Conservation (phyloP, 2,888 invertebrate species). For the Sphinx pinastri region DNA sequence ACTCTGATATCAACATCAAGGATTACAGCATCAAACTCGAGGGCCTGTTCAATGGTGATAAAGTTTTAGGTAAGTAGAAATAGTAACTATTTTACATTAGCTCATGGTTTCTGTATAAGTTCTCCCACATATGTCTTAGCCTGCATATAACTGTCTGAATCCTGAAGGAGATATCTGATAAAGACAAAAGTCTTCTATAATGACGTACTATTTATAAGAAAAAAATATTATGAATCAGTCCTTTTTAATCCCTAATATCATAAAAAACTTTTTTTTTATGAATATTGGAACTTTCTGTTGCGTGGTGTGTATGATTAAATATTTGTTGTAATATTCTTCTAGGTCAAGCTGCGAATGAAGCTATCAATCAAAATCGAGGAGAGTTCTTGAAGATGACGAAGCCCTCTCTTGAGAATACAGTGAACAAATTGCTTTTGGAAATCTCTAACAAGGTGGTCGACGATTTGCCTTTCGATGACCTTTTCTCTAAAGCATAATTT, state of each 20-base stretch:
- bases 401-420: slow-evolving; percentile 83
- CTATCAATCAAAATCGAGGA: slow-evolving; percentile 85
- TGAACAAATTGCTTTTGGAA: slow-evolving; percentile 76
- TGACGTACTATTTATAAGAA: too few species aligned
- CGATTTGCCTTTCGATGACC: slow-evolving; percentile 78
- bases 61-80: slow-evolving; percentile 74
- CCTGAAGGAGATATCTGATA: too few species aligned
- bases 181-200: too few species aligned
- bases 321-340: slow-evolving; percentile 31
- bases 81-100: not conserved
- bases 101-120: too few species aligned
- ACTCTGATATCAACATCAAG: slow-evolving; percentile 80
- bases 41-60: slow-evolving; percentile 85
- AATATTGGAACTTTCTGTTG: too few species aligned
- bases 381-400: slow-evolving; percentile 82
- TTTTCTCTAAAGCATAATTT: slow-evolving; percentile 73
- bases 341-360: slow-evolving; percentile 83
- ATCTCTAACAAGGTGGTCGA: slow-evolving; percentile 83
- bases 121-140: too few species aligned
- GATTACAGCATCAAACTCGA: slow-evolving; percentile 83
- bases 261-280: too few species aligned
- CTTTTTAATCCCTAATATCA: too few species aligned
- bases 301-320: not conserved
- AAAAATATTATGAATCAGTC: too few species aligned
- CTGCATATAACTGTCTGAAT: too few species aligned